Evolutionary conservation across 2,113 vertebrate genomes (phyloP).

Genomic region (Dasyprocta punctata): DNA sequence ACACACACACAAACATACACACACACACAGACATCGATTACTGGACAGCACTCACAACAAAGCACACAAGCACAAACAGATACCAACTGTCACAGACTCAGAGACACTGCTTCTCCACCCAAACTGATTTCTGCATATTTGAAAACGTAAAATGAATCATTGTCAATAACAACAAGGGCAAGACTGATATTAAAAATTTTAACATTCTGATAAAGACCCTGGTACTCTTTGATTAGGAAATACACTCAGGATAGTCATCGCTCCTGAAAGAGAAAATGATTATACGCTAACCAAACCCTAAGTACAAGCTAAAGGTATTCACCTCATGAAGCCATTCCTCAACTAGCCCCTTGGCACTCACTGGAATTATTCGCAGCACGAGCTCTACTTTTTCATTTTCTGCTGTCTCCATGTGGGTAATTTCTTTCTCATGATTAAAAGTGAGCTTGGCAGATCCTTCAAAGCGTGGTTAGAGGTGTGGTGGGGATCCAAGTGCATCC

Average conservation of each 20-base stretch:
- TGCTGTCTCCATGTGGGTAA: constrained; percentile 88
- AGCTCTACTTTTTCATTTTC: constrained; percentile 89
- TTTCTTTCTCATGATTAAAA: constrained; percentile 89
- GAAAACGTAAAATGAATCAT: constrained; percentile 74
- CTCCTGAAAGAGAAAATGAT: constrained; percentile 87
- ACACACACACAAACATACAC: constrained; percentile 70
- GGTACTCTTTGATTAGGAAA: constrained; percentile 77
- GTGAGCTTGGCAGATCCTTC: constrained; percentile 88
- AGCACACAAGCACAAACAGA: constrained; percentile 72
- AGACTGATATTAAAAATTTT: constrained; percentile 69
- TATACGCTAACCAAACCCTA: constrained; percentile 85
- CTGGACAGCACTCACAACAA: constrained; percentile 46
- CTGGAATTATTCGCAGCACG: constrained; percentile 87
- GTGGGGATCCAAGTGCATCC: constrained; percentile 75
- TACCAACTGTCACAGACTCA: constrained; percentile 26
- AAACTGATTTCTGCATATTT: constrained; percentile 69
- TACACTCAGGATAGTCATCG: constrained; percentile 75
- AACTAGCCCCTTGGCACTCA: constrained; percentile 89
- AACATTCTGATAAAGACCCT: constrained; percentile 78
- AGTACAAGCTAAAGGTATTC: constrained; percentile 89
- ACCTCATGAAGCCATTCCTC: constrained; percentile 90
- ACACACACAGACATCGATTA: constrained; percentile 58
- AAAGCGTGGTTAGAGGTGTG: constrained; percentile 86
- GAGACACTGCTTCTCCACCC: constrained; percentile 49
- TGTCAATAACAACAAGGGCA: constrained; percentile 80